These are phyloP conservation scores for Acipenser ruthenus DNA, from an alignment of 2,797 vertebrate genomes.

Conservation along the genomic window DNA sequence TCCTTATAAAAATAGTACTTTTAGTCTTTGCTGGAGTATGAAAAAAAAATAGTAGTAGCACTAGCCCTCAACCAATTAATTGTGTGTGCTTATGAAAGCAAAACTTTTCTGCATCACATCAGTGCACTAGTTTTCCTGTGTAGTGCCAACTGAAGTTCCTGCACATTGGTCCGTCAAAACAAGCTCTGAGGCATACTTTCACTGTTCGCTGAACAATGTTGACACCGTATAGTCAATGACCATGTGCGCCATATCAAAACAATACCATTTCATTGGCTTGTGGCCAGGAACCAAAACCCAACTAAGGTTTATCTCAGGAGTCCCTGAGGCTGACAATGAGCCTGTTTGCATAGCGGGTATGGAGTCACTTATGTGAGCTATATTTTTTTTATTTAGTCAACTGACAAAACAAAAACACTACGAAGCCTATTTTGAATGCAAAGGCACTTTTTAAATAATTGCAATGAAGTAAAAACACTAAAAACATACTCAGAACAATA, in stretches of 20 bases:
- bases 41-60: too few species aligned
- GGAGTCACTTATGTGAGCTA: neutral
- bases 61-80: too few species aligned
- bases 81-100: neutral
- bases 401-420: too few species aligned
- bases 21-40: too few species aligned
- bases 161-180: constrained; percentile 41
- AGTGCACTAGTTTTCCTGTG: neutral
- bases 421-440: too few species aligned
- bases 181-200: constrained; percentile 32
- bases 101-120: neutral
- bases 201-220: constrained; percentile 40
- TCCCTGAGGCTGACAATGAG: neutral
- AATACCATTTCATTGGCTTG: constrained; percentile 35
- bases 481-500: too few species aligned
- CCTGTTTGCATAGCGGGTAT: neutral
- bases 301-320: constrained; percentile 16
- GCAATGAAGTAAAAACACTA: too few species aligned
- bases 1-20: too few species aligned
- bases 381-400: neutral
- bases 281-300: constrained; percentile 23
- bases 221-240: constrained; percentile 42
- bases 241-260: constrained; percentile 48
- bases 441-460: too few species aligned
- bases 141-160: constrained; percentile 28